Conservation (phyloP, 2,888 invertebrate genomes). For the Temnothorax ravouxi region DNA sequence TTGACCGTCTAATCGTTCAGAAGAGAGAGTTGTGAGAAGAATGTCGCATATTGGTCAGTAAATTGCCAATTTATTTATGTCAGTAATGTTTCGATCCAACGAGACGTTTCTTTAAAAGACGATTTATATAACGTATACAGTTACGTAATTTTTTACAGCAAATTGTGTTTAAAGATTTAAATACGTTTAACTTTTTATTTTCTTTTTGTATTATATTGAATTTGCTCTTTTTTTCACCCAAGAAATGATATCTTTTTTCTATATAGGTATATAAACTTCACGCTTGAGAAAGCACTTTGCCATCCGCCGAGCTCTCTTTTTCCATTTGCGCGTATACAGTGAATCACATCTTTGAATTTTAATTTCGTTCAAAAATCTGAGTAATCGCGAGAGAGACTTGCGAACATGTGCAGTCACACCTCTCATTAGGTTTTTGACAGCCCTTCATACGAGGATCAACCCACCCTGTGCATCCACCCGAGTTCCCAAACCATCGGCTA, state of each 20-base stretch:
- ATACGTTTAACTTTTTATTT: neutral
- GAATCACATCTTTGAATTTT: conserved; percentile 81
- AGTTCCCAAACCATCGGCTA: conserved; percentile 74
- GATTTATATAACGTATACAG: neutral
- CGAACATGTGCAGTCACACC: conserved; percentile 86
- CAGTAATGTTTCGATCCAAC: neutral
- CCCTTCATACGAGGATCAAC: conserved; percentile 85
- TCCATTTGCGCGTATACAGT: conserved; percentile 60
- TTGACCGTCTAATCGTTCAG: conserved; percentile 38
- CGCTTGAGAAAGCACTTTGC: conserved; percentile 23
- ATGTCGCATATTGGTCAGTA: conserved; percentile 1
- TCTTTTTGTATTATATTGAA: neutral
- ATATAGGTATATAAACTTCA: neutral
- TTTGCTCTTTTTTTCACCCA: neutral
- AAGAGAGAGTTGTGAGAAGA: neutral
- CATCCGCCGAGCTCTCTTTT: conserved; percentile 44
- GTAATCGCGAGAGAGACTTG: conserved; percentile 81
- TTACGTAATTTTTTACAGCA: neutral
- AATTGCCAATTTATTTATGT: conserved; percentile 26
- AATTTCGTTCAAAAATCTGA: conserved; percentile 80
- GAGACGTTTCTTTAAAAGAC: neutral
- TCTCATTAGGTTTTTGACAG: conserved; percentile 87
- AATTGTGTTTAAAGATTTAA: conserved; percentile 3
- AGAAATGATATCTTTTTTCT: neutral
- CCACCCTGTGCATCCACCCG: conserved; percentile 83